Evolutionary conservation across 2,113 vertebrate species (phyloP).

Genomic region (Arenaria interpres): DNA sequence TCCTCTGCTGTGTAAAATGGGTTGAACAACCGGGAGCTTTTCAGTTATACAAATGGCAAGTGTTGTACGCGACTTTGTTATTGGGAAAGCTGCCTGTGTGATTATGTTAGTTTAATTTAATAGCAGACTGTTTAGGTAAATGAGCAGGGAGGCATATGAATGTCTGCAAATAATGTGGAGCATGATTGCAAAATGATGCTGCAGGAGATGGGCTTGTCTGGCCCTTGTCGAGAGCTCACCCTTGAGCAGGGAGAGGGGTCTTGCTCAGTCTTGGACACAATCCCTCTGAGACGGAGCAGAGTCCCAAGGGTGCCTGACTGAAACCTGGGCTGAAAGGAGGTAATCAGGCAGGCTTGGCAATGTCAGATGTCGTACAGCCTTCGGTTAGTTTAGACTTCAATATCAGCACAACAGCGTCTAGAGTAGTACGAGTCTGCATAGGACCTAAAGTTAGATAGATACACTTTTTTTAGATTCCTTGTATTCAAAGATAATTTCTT

Average conservation of each 20-base stretch:
- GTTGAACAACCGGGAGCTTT: neutral
- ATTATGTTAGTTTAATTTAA: constrained; percentile 43
- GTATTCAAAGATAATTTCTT: neutral
- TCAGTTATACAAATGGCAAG: neutral
- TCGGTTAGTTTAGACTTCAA: neutral
- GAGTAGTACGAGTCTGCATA: neutral
- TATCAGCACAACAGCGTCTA: neutral
- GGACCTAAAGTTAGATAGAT: neutral
- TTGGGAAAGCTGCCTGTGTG: neutral
- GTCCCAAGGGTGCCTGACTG: neutral
- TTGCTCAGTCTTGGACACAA: neutral
- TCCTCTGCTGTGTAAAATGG: neutral
- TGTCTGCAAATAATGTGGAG: neutral
- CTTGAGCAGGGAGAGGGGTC: neutral
- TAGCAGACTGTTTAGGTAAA: constrained; percentile 46
- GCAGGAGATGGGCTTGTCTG: neutral
- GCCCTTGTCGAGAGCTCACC: neutral
- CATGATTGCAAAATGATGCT: neutral
- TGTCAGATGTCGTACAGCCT: neutral
- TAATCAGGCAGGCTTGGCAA: neutral
- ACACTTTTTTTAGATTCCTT: neutral
- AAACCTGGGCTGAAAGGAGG: neutral
- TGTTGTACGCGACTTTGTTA: neutral
- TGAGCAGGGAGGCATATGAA: constrained; percentile 27
- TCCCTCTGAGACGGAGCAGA: neutral